phyloP scores from a whole-genome alignment of 2,113 vertebrate genomes.

The Diadophis punctatus region DNA sequence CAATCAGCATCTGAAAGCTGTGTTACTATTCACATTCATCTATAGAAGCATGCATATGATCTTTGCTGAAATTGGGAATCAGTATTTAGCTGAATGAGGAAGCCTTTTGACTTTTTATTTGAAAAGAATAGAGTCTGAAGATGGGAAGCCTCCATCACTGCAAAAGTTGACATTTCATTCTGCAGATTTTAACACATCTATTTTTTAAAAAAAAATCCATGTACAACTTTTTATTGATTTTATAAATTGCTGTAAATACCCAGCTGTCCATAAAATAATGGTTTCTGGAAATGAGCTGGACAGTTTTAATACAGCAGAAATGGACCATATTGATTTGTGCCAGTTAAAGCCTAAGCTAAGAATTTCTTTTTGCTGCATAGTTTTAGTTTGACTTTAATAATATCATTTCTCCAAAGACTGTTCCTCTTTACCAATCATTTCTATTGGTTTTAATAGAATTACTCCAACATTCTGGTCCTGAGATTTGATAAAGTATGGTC shows the following conservation, averaged over 20 bases:
- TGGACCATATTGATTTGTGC: background rate
- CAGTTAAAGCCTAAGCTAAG: background rate
- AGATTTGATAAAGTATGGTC: background rate
- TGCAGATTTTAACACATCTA: conserved; percentile 9
- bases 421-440: background rate
- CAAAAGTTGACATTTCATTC: background rate
- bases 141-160: background rate
- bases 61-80: conserved; percentile 1
- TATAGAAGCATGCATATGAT: background rate
- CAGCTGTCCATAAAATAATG: background rate
- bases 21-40: background rate
- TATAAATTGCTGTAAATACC: background rate
- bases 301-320: background rate
- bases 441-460: background rate
- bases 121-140: conserved; percentile 18
- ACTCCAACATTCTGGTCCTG: background rate
- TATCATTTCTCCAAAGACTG: background rate
- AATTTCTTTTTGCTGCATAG: background rate
- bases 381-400: conserved; percentile 1
- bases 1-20: background rate
- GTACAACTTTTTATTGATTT: conserved; percentile 18
- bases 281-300: rapidly evolving
- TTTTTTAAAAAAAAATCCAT: background rate
- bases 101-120: background rate
- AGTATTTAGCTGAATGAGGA: conserved; percentile 16